Percentiles rank a stretch among this genome's conserved stretches.
Conservation (phyloP, 2,888 invertebrate genomes). For the Eilema griseolum region DNA sequence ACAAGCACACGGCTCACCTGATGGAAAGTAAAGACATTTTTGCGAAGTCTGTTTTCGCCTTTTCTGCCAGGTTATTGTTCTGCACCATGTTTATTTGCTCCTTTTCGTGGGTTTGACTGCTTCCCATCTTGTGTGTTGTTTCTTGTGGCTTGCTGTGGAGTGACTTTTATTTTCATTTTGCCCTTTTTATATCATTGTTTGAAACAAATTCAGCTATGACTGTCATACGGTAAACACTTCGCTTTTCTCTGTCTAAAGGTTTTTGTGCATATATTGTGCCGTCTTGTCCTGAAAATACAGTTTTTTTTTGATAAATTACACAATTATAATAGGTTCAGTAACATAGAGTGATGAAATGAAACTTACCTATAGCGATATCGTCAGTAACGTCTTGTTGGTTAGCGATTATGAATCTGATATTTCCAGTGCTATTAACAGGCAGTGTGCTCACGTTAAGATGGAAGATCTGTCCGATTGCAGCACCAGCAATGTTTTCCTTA, state of each 20-base stretch:
- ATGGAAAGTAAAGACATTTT: too few species aligned
- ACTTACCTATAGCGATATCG: conserved; percentile 90
- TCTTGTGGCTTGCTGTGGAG: too few species aligned
- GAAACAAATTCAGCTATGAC: conserved; percentile 93
- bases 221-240: conserved; percentile 91
- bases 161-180: too few species aligned
- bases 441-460: conserved; percentile 83
- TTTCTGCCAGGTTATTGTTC: too few species aligned
- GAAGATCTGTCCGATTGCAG: conserved; percentile 91
- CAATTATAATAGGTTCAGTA: neutral
- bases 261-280: conserved; percentile 93
- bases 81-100: too few species aligned
- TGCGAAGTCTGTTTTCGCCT: too few species aligned
- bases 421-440: conserved; percentile 71
- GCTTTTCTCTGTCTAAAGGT: conserved; percentile 92
- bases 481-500: conserved; percentile 91
- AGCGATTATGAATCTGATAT: conserved; percentile 91
- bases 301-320: neutral
- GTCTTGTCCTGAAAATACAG: conserved; percentile 81
- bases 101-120: too few species aligned
- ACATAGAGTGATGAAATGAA: neutral
- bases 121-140: too few species aligned
- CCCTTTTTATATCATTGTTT: too few species aligned
- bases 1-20: too few species aligned
- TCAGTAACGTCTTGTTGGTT: conserved; percentile 94